Conservation (phyloP, 2,797 vertebrate species). For the Micromesistius poutassou region DNA sequence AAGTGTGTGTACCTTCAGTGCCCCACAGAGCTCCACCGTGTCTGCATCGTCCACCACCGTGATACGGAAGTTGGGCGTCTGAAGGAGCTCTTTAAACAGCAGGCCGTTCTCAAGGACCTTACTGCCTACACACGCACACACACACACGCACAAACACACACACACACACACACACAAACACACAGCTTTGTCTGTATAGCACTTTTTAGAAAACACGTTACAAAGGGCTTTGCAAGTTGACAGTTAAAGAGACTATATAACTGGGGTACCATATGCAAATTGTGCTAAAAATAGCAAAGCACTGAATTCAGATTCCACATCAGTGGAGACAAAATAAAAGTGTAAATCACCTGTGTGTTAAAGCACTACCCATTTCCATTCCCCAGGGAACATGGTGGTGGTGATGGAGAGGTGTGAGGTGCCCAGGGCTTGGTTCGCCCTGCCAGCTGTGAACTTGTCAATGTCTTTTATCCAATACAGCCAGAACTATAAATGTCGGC, state of each 20-base stretch:
- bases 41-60: slow-evolving; percentile 89
- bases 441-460: not conserved
- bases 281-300: not conserved
- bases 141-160: not conserved
- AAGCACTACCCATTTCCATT: not conserved
- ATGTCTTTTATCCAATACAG: not conserved
- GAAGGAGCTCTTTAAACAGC: slow-evolving; percentile 90
- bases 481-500: not conserved
- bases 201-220: not conserved
- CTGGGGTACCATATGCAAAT: not conserved
- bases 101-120: slow-evolving; percentile 82
- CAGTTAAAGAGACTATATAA: not conserved
- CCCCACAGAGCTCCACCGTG: slow-evolving; percentile 89
- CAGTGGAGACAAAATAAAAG: not conserved
- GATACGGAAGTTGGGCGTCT: slow-evolving; percentile 89
- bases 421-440: too few relatives aligned
- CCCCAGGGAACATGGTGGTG: not conserved
- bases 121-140: slow-evolving; percentile 70
- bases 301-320: not conserved
- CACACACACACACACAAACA: slow-evolving; percentile 14
- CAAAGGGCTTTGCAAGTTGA: not conserved
- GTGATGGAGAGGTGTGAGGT: not conserved
- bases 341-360: not conserved
- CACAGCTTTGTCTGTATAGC: not conserved
- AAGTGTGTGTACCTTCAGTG: slow-evolving; percentile 79